phyloP scores from a whole-genome alignment of 2,113 vertebrate genomes.

The Falco punctatus region DNA sequence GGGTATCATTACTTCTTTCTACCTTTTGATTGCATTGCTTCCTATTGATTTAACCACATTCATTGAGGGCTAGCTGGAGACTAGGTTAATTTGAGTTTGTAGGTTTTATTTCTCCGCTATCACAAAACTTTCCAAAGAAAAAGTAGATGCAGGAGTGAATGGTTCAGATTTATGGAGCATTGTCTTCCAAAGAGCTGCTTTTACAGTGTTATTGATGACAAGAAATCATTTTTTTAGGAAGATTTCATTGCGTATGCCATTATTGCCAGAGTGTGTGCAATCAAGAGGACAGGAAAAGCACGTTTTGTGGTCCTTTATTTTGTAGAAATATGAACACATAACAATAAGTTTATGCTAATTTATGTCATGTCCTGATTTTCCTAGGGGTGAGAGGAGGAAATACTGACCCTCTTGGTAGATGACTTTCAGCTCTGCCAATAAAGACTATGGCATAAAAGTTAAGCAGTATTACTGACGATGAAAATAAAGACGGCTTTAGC shows the following conservation, averaged over 20 bases:
- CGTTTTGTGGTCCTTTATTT: neutral
- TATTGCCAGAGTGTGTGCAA: neutral
- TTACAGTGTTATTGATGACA: neutral
- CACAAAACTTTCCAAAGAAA: neutral
- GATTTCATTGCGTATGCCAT: neutral
- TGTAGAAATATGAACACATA: neutral
- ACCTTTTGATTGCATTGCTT: neutral
- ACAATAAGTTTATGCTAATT: neutral
- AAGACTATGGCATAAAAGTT: neutral
- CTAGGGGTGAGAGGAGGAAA: rapidly evolving
- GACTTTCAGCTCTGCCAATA: neutral
- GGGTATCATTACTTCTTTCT: neutral
- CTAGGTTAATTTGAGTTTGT: neutral
- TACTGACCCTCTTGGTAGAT: neutral
- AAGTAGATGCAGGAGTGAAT: neutral
- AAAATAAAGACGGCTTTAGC: neutral
- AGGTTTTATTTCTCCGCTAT: neutral
- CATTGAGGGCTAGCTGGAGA: neutral
- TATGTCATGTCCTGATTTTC: neutral
- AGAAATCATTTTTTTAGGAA: neutral
- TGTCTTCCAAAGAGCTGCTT: conserved; percentile 4
- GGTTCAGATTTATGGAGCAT: conserved; percentile 1
- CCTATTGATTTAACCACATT: conserved; percentile 23
- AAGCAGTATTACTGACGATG: neutral
- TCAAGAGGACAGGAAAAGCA: neutral